A percentile compares a stretch with the other conserved stretches of the same genome.
These are phyloP conservation scores for Agrochola lota DNA, from an alignment of 2,888 invertebrate species.

Conservation along the genomic window DNA sequence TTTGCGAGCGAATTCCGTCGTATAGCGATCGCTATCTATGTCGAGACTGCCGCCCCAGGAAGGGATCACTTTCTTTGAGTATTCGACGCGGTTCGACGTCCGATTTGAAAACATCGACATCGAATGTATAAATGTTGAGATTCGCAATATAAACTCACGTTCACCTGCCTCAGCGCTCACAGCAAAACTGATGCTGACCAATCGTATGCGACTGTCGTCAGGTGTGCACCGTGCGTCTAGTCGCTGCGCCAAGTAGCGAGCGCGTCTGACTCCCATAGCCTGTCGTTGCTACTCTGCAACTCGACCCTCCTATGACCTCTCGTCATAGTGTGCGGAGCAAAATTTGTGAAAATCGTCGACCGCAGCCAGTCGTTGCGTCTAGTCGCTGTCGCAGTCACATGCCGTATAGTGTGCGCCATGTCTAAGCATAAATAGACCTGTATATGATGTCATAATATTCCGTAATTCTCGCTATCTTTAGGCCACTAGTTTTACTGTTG, in stretches of 20 bases:
- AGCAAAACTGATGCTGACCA: not conserved
- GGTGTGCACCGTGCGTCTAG: not conserved
- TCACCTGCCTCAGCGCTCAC: not conserved
- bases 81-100: not conserved
- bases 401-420: not conserved
- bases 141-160: not conserved
- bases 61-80: not conserved
- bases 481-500: not conserved
- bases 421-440: not conserved
- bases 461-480: constrained; percentile 8
- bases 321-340: no score
- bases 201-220: not conserved
- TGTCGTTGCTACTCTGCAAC: no score
- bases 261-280: no score
- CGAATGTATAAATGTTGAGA: not conserved
- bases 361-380: not conserved
- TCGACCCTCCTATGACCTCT: no score
- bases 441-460: constrained; percentile 37
- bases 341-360: not conserved
- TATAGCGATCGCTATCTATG: no score
- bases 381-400: not conserved
- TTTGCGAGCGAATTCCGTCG: no score
- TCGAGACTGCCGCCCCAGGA: no score
- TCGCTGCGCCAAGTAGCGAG: not conserved
- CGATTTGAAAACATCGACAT: no score